Evolutionary conservation across 2,113 vertebrate species (phyloP).

Genomic region (Bothrops jararaca): DNA sequence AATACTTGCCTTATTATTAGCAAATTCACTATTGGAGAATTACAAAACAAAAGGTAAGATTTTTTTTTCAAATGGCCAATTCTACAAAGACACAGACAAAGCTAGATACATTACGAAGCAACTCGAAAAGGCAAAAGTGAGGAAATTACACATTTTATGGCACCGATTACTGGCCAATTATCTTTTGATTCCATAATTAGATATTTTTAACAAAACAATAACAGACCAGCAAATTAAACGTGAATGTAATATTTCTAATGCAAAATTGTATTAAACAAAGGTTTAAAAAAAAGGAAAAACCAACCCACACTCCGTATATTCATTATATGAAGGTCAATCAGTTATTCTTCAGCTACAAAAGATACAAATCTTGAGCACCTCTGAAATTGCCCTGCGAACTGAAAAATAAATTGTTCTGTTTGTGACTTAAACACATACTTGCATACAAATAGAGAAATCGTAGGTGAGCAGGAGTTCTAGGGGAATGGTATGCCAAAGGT

Average conservation of each 20-base stretch:
- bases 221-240: neutral
- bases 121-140: neutral
- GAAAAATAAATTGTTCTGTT: neutral
- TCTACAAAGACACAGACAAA: neutral
- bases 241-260: neutral
- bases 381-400: constrained; percentile 21
- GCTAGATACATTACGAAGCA: neutral
- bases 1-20: neutral
- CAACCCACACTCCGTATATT: neutral
- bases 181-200: neutral
- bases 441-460: neutral
- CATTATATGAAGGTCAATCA: neutral
- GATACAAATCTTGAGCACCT: constrained; percentile 16
- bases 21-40: neutral
- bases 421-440: neutral
- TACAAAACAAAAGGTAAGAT: neutral
- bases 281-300: neutral
- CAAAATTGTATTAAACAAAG: constrained; percentile 24
- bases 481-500: constrained; percentile 50
- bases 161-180: neutral
- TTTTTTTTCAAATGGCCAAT: neutral
- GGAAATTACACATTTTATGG: neutral
- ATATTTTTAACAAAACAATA: neutral
- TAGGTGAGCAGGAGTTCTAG: constrained; percentile 44
- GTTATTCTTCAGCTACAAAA: constrained; percentile 1